phyloP scores from a whole-genome alignment of 2,888 invertebrate species.

The Eristalinus aeneus region DNA sequence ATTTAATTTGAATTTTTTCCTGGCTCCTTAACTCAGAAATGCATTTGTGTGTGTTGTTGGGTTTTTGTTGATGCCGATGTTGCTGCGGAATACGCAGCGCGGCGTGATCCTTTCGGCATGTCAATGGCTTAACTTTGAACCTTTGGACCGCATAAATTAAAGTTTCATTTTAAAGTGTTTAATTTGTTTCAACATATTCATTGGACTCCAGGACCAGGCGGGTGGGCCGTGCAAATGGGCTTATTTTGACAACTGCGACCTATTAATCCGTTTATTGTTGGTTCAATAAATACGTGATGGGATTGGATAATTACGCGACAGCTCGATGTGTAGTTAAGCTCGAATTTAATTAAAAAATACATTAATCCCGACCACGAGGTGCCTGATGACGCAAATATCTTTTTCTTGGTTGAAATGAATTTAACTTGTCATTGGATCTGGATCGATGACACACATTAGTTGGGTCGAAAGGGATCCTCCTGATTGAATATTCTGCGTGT shows the following conservation, averaged over 20 bases:
- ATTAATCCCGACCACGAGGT: neutral
- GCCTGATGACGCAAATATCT: neutral
- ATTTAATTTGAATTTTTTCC: conserved; percentile 54
- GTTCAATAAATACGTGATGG: conserved; percentile 55
- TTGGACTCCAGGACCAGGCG: conserved; percentile 2
- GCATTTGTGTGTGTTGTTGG: neutral
- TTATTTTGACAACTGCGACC: conserved; percentile 30
- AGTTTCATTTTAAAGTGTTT: conserved; percentile 34
- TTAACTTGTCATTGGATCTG: neutral
- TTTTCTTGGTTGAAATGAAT: neutral
- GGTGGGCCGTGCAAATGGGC: neutral
- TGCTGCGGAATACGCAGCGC: neutral
- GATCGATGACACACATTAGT: neutral
- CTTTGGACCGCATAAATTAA: conserved; percentile 31
- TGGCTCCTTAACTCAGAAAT: neutral
- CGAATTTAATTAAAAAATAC: conserved; percentile 32
- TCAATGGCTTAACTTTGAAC: conserved; percentile 45
- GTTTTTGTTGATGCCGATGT: conserved; percentile 4
- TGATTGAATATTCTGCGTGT: neutral
- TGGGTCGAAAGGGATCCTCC: neutral
- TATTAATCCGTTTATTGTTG: conserved; percentile 43
- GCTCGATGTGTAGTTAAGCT: conserved; percentile 22
- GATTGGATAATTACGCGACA: conserved; percentile 36
- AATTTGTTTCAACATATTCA: conserved; percentile 42
- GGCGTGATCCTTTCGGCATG: conserved; percentile 36